Percentiles rank a stretch among this genome's conserved stretches.
phyloP scores from a whole-genome alignment of 2,113 vertebrate genomes.

The Vombatus ursinus region DNA sequence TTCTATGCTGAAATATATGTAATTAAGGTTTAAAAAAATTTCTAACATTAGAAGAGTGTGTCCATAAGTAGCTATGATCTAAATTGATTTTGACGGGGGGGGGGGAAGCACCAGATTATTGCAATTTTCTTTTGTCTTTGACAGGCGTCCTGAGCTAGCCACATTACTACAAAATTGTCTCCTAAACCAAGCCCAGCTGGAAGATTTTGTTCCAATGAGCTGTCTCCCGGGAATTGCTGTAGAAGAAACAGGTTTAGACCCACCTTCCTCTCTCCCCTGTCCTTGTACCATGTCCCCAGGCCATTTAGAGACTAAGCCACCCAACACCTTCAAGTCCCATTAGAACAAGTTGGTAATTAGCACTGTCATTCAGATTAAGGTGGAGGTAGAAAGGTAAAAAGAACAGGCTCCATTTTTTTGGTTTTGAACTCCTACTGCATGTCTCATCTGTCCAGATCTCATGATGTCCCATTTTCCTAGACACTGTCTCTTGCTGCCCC shows the following conservation, averaged over 20 bases:
- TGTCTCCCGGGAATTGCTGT: neutral
- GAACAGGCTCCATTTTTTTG: neutral
- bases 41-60: neutral
- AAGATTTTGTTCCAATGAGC: neutral
- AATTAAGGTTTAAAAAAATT: conserved; percentile 13
- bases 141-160: neutral
- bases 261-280: neutral
- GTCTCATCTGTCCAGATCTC: neutral
- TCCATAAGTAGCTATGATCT: conserved; percentile 11
- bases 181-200: neutral
- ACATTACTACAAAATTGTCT: conserved; percentile 9
- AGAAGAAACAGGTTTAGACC: neutral
- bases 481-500: neutral
- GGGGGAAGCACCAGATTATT: neutral
- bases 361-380: neutral
- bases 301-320: neutral
- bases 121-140: neutral
- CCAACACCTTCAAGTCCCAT: neutral
- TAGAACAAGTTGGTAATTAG: neutral
- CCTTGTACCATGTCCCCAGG: neutral
- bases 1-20: neutral
- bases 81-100: neutral
- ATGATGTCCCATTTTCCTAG: neutral
- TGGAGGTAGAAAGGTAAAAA: neutral
- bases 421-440: neutral